Percentiles rank a stretch among this genome's conserved stretches.
These are phyloP conservation scores for Sphaeramia orbicularis DNA, from an alignment of 2,797 vertebrate genomes.

Conservation along the genomic window DNA sequence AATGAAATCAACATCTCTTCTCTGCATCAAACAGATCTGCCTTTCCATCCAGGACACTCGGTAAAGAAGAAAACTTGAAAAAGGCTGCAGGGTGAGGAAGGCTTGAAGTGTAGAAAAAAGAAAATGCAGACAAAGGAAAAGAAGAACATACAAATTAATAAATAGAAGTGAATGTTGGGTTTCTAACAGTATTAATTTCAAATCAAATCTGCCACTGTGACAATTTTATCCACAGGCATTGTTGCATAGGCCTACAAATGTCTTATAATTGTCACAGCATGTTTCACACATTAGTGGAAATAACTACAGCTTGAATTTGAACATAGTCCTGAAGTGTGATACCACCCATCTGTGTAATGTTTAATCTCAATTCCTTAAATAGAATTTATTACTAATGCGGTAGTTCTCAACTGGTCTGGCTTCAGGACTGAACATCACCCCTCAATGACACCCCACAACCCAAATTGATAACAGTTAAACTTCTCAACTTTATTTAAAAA, in stretches of 20 bases:
- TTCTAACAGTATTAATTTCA: conserved; percentile 1
- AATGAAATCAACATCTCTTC: conserved; percentile 56
- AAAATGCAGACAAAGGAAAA: neutral
- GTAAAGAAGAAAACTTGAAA: conserved; percentile 47
- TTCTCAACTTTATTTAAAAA: too few species aligned
- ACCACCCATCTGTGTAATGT: too few species aligned
- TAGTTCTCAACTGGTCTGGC: too few species aligned
- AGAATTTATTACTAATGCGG: too few species aligned
- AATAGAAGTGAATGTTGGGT: neutral
- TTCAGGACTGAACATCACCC: too few species aligned
- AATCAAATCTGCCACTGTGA: neutral
- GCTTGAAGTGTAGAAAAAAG: conserved; percentile 7
- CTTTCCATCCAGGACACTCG: conserved; percentile 64
- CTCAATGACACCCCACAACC: too few species aligned
- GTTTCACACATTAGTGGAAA: neutral
- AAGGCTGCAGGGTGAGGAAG: conserved; percentile 18
- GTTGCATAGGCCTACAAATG: neutral
- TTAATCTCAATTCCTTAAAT: too few species aligned
- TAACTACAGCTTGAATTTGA: too few species aligned
- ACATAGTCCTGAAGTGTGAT: too few species aligned
- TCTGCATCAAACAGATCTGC: conserved; percentile 55
- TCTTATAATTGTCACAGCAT: conserved; percentile 8
- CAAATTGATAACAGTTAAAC: too few species aligned
- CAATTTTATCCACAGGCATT: conserved; percentile 7
- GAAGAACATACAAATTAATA: neutral